phyloP scores from a whole-genome alignment of 2,888 invertebrate genomes.

The Athripsodes cinereus region DNA sequence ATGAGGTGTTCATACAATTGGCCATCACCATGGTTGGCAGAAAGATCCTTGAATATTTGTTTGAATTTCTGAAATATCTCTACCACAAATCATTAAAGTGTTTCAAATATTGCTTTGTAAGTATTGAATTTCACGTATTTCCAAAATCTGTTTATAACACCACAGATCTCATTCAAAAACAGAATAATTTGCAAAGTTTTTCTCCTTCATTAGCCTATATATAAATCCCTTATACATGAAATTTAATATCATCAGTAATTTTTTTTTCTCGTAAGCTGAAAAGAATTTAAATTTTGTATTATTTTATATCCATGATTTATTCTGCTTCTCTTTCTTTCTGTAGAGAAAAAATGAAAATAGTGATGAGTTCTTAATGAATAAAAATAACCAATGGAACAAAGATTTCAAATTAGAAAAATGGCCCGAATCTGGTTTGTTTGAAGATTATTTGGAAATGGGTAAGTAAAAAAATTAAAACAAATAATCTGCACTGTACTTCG shows the following conservation, averaged over 20 bases:
- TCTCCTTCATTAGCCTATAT: too few species aligned
- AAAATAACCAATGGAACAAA: conserved; percentile 67
- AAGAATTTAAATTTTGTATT: too few species aligned
- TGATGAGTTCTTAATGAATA: not conserved
- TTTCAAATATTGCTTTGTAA: not conserved
- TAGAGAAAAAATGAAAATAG: not conserved
- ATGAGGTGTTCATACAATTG: conserved; percentile 89
- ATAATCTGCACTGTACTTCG: too few species aligned
- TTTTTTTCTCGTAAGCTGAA: not conserved
- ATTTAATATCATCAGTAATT: not conserved
- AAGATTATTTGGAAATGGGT: conserved; percentile 98
- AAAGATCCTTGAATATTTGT: conserved; percentile 81
- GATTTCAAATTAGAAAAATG: conserved; percentile 83
- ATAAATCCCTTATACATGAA: not conserved
- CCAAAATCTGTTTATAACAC: too few species aligned
- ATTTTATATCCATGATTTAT: too few species aligned
- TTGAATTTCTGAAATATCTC: conserved; percentile 33
- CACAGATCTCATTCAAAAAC: too few species aligned
- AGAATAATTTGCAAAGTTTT: too few species aligned
- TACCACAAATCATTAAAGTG: not conserved
- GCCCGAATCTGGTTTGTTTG: conserved; percentile 83
- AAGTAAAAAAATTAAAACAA: conserved; percentile 31
- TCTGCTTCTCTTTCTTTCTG: too few species aligned
- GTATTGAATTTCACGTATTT: too few species aligned
- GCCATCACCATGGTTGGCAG: conserved; percentile 96